Base-by-base conservation (phyloP, 2,888 invertebrate genomes). In the Leptinotarsa rubiginosa region DNA sequence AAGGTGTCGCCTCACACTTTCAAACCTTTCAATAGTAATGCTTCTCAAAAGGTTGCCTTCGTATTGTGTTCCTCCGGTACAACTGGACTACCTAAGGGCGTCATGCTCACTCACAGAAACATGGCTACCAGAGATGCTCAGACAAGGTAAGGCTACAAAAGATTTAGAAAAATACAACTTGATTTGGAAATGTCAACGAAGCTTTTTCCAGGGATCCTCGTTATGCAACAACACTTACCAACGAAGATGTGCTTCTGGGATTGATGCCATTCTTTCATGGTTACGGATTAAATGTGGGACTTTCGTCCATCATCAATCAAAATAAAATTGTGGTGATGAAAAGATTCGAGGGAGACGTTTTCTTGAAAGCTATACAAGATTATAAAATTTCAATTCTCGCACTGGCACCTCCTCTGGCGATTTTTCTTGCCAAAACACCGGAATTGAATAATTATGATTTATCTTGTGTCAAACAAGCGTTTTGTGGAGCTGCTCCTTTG, bases 401-500 rank as follows among this genome's bases (percentile, higher is more conserved):
- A 13, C 87, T 95, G 78, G 96, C 96, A 5, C 96, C 97, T 0
- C 96, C 96, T 0, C 88, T 97, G 52, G 91, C 95, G 84, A 91
- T 95, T 41, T 95, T 96, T 85, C 86, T 97, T 73, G 93, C 94
- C 0, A 95, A 96, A 86, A 92, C 93, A 84, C 94, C 95, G 0
- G 87, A 94, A 65, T 93, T 96, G 7, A 88, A 91, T 16, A 90
- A 93, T 77, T 96, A 93, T 83, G 92, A 96, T 86, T 87, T 97
- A 72, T 91, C 92, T 0, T 92, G 92, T 4, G 84, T 96, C 1
- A 89, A 91, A 79, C 89, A 90, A 50, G 89, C 95, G 69, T 89
- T 92, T 85, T 92, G 92, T 82, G 96, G 95, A 1, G 96, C 96
- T 2, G 96, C 96, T 0, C 94, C 96, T 0, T 88, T 96, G 0